phyloP scores from a whole-genome alignment of 2,888 invertebrate genomes.

The Drosophila setosimentum region DNA sequence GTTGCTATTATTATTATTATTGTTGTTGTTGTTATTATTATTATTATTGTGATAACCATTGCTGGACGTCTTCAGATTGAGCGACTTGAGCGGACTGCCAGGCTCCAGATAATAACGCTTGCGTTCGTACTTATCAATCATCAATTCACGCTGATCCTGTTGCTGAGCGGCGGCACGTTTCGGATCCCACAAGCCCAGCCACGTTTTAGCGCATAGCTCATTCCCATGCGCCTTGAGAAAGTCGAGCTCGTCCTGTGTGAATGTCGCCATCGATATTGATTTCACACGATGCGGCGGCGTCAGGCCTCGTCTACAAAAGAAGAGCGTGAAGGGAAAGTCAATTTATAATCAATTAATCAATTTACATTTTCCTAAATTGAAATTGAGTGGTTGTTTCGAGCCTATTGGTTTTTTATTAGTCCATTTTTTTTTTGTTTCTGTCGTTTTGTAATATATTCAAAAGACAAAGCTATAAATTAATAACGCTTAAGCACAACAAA shows the following conservation, averaged over 20 bases:
- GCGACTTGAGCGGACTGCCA: constrained; percentile 85
- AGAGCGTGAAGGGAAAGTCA: neutral
- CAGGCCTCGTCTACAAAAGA: constrained; percentile 93
- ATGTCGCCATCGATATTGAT: constrained; percentile 99
- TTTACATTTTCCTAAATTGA: neutral
- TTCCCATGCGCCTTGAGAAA: constrained; percentile 95
- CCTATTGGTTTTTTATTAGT: neutral
- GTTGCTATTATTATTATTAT: neutral
- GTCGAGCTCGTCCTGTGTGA: constrained; percentile 97
- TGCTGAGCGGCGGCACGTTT: constrained; percentile 92
- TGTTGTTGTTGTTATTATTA: neutral
- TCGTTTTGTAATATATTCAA: no score
- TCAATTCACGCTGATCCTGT: constrained; percentile 95
- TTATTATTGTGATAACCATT: constrained; percentile 53
- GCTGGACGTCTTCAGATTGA: constrained; percentile 78
- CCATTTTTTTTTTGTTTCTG: neutral
- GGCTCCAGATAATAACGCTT: constrained; percentile 88
- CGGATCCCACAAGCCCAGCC: constrained; percentile 95
- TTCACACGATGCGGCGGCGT: constrained; percentile 99
- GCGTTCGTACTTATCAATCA: constrained; percentile 97
- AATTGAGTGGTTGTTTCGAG: neutral
- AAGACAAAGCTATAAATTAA: neutral
- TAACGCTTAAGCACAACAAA: neutral
- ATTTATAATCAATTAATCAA: neutral
- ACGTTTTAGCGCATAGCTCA: constrained; percentile 96